A percentile compares a stretch with the other conserved stretches of the same genome.
Evolutionary conservation across 2,113 vertebrate genomes (phyloP).

Genomic region (Speoplatyrhinus poulsoni): DNA sequence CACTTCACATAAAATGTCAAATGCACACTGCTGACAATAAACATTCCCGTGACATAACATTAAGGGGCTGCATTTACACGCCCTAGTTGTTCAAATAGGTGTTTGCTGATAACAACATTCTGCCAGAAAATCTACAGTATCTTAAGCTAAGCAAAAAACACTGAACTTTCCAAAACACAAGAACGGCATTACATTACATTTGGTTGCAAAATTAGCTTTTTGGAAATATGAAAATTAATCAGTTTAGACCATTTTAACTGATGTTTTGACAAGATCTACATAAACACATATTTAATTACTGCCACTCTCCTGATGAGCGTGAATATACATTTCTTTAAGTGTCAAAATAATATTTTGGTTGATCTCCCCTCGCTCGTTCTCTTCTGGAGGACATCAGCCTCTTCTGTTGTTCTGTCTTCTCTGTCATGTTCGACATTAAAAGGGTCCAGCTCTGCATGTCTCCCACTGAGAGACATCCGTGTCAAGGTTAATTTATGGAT

Average conservation of each 20-base stretch:
- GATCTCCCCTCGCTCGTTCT: conserved; percentile 27
- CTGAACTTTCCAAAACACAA: not conserved
- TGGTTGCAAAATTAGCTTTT: not conserved
- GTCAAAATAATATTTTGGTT: conserved; percentile 28
- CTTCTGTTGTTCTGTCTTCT: conserved; percentile 30
- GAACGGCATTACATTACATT: not conserved
- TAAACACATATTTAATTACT: conserved; percentile 54
- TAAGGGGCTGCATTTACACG: conserved; percentile 13
- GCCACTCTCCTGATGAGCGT: not conserved
- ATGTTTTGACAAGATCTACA: conserved; percentile 23
- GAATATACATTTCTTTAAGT: conserved; percentile 28
- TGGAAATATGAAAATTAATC: conserved; percentile 2
- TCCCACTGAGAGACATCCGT: conserved; percentile 44
- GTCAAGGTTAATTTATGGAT: conserved; percentile 64
- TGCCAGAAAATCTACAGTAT: not conserved
- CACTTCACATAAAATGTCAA: conserved; percentile 38
- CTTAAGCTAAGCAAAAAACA: not conserved
- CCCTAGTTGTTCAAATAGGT: conserved; percentile 16
- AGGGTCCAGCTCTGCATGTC: conserved; percentile 37
- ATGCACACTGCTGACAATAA: conserved; percentile 19
- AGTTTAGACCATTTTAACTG: conserved; percentile 19
- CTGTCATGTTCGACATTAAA: conserved; percentile 66
- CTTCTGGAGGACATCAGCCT: conserved; percentile 49
- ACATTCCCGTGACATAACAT: not conserved
- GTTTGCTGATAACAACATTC: conserved; percentile 12